phyloP scores from a whole-genome alignment of 2,797 vertebrate species.

The Platyrinchus mystaceus region DNA sequence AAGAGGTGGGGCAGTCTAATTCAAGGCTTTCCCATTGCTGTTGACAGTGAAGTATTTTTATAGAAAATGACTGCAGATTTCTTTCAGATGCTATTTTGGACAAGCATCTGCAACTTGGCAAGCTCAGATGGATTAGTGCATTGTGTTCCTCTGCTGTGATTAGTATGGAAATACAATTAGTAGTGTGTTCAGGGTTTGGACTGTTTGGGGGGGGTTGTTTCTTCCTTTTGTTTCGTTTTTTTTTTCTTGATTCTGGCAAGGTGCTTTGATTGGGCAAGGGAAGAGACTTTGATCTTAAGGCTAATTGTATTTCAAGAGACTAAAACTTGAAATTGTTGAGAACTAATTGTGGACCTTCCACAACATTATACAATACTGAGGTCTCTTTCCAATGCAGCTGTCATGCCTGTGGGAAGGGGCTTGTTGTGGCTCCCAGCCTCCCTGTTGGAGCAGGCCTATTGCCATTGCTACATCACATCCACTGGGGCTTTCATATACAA shows the following conservation, averaged over 20 bases:
- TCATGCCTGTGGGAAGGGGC: not conserved
- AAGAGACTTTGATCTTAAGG: not conserved
- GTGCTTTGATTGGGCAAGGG: not conserved
- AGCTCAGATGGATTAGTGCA: not conserved
- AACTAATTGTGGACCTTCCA: not conserved
- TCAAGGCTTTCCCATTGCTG: not conserved
- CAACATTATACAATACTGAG: not conserved
- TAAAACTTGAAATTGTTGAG: not conserved
- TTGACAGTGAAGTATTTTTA: not conserved
- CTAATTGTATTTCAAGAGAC: not conserved
- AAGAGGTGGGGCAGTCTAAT: not conserved
- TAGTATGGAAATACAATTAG: not conserved
- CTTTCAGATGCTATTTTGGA: not conserved
- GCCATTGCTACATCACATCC: not conserved
- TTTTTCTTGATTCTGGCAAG: not conserved
- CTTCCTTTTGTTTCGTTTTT: not conserved
- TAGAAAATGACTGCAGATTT: not conserved
- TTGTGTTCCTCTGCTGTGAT: not conserved
- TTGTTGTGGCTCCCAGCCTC: not conserved
- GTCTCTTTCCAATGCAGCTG: not conserved
- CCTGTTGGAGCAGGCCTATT: not conserved
- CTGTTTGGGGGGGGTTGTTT: not conserved
- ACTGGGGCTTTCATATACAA: not conserved
- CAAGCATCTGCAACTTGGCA: not conserved
- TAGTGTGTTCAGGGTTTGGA: not conserved